phyloP scores from a whole-genome alignment of 2,888 invertebrate species.

The Lycocerus yunnanus region DNA sequence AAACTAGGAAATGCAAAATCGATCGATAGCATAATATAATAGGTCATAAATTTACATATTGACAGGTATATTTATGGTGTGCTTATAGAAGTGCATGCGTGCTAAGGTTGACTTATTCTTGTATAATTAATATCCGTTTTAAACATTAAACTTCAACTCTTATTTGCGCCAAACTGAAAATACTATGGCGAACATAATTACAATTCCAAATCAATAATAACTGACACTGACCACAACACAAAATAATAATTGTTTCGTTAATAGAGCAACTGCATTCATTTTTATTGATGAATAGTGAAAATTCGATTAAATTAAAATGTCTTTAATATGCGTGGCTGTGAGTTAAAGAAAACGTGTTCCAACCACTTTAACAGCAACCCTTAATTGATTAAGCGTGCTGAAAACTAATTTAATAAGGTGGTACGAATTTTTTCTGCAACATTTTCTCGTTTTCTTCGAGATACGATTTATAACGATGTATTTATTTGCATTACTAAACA shows the following conservation, averaged over 20 bases:
- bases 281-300: neutral
- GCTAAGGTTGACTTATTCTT: conserved; percentile 13
- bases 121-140: conserved; percentile 12
- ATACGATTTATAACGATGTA: neutral
- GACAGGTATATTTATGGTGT: conserved; percentile 16
- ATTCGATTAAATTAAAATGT: neutral
- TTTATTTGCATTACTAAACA: neutral
- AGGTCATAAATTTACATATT: conserved; percentile 20
- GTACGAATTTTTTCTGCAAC: neutral
- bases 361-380: neutral
- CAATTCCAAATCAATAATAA: neutral
- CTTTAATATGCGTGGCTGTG: neutral
- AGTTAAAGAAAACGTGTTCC: neutral
- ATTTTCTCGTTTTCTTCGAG: neutral
- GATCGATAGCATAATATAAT: conserved; percentile 8
- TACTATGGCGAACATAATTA: neutral
- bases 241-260: neutral
- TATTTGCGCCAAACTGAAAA: neutral
- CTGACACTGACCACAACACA: neutral
- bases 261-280: neutral
- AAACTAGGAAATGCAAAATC: conserved; percentile 18
- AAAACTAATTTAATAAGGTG: neutral
- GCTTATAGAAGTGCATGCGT: conserved; percentile 16
- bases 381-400: neutral
- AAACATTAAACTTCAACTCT: neutral